These are phyloP conservation scores for Pasiphila rectangulata DNA, from an alignment of 2,888 invertebrate species.

Conservation along the genomic window DNA sequence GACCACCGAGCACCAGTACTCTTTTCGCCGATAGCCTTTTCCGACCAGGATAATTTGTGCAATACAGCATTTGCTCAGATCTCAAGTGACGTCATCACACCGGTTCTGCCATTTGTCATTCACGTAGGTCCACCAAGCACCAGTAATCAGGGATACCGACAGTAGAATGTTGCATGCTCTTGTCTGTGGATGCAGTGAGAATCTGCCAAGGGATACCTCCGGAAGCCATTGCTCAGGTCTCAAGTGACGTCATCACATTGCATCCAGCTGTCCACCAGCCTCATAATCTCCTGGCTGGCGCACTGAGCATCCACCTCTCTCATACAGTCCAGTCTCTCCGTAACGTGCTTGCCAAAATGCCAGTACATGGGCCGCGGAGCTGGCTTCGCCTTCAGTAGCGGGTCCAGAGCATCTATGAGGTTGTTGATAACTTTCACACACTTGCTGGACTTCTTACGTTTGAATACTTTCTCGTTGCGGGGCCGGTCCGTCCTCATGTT, in stretches of 20 bases:
- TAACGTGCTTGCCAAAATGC: conserved; percentile 67
- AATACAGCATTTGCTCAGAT: too few relatives aligned
- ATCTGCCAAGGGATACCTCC: too few relatives aligned
- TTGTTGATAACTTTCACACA: conserved; percentile 59
- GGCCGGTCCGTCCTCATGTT: conserved; percentile 53
- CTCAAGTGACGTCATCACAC: too few relatives aligned
- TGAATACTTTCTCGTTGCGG: conserved; percentile 38
- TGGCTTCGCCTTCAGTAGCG: conserved; percentile 39
- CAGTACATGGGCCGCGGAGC: conserved; percentile 43
- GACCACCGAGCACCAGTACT: too few relatives aligned
- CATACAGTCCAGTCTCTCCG: conserved; percentile 60
- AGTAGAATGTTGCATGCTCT: too few relatives aligned
- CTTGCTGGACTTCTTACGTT: conserved; percentile 39
- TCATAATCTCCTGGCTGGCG: conserved; percentile 55
- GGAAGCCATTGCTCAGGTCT: too few relatives aligned
- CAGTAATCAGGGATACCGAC: too few relatives aligned
- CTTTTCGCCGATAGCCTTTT: too few relatives aligned
- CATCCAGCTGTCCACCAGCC: conserved; percentile 41
- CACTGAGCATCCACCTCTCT: conserved; percentile 51
- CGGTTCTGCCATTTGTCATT: too few relatives aligned
- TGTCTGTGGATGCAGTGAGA: too few relatives aligned
- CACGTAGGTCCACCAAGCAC: too few relatives aligned
- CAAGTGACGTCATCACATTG: conserved; percentile 15
- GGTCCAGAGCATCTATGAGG: conserved; percentile 57
- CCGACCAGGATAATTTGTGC: too few relatives aligned